phyloP scores from a whole-genome alignment of 2,888 invertebrate genomes.

The Elysia crispata region DNA sequence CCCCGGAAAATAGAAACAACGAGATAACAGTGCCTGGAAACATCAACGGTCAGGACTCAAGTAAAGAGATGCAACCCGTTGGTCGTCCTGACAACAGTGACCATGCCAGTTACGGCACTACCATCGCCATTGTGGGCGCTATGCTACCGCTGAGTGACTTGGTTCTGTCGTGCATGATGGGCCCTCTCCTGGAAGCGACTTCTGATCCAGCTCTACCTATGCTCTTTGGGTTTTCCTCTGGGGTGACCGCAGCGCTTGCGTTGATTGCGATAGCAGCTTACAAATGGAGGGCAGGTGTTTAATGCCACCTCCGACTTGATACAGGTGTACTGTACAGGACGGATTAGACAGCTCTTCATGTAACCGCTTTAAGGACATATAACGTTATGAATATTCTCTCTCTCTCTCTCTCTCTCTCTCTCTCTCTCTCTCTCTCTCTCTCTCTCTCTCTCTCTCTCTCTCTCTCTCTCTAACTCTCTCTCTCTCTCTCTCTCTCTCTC shows the following conservation, averaged over 20 bases:
- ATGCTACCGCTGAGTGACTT: conserved; percentile 34
- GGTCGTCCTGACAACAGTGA: background rate
- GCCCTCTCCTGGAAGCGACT: conserved; percentile 34
- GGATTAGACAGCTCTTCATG: background rate
- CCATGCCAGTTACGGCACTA: conserved; percentile 24
- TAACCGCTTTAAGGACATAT: too few relatives aligned
- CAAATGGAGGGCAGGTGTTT: background rate
- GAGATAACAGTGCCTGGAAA: too few relatives aligned
- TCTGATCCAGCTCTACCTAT: conserved; percentile 35
- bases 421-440: too few relatives aligned
- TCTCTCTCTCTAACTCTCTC: too few relatives aligned
- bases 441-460: too few relatives aligned
- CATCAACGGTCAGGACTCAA: too few relatives aligned
- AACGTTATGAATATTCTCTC: too few relatives aligned
- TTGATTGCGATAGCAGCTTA: background rate
- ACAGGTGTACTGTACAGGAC: too few relatives aligned
- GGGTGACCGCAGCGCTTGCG: background rate
- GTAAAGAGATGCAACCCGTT: background rate
- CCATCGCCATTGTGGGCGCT: conserved; percentile 29
- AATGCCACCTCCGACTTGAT: background rate
- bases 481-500: too few relatives aligned
- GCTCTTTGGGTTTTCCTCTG: conserved; percentile 15
- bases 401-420: too few relatives aligned
- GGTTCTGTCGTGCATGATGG: conserved; percentile 36
- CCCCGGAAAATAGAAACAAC: too few relatives aligned